Base-by-base conservation (phyloP, 1,140 invertebrate genomes). In the Galleria mellonella region DNA sequence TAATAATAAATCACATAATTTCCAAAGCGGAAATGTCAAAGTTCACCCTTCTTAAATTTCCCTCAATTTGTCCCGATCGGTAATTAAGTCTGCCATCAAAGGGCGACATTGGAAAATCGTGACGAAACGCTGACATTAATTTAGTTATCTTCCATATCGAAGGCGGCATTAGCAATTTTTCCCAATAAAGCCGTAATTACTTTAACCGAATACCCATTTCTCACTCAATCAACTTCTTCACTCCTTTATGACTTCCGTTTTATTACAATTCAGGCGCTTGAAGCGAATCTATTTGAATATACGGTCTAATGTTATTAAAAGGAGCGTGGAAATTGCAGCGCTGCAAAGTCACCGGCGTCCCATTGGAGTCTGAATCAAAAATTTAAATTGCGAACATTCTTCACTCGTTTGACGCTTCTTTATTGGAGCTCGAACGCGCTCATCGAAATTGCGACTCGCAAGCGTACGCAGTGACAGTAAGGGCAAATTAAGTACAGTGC, bases 351-450 rank as follows among this genome's bases (percentile, higher is more conserved):
- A 64, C 58, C 49, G 48, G 55, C 50, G 48, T 50, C 33, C 62
- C 47, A 49, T 51, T 50, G 55, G 63, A 63, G 60, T 50, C 39
- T 59, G 69, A 73, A 72, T 75, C 72, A 79, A 79, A 79, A 72
- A 79, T 79, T 76, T 76, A 76, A 79, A 79, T 79, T 76, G 57
- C 62, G 55, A 57, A 72, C 70, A 74, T 73, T 73, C 67, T 73
- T 78, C 58, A 73, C 55, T 58, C 55, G 63, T 71, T 63, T 23
- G 17, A 23, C 17, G 40, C 32, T 54, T 60, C 61, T 70, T 67
- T 74, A 72, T 70, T 69, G 65, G 61, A 60, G 63, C 48, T 61
- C 43, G 43, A 61, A 55, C 57, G 64, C 57, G 57, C 47, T 60
- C 41, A 43, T 43, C 56, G 55, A 49, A 60, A 71, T 68, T 61